Percentiles rank a stretch among this genome's conserved stretches.
These are phyloP conservation scores for Amia ocellicauda DNA, from an alignment of 2,113 vertebrate genomes.

Conservation along the genomic window DNA sequence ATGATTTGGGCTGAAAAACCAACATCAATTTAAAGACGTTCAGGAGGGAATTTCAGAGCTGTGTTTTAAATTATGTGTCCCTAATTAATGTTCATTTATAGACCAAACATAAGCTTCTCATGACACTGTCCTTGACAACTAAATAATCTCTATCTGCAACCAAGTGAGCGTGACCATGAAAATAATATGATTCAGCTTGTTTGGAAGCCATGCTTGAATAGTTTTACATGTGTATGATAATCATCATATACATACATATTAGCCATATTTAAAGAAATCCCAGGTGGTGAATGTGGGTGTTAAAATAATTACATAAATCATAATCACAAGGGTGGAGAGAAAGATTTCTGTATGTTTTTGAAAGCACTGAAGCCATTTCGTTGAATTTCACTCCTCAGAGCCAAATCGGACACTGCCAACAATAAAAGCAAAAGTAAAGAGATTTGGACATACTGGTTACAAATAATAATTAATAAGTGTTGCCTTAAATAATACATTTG, in stretches of 20 bases:
- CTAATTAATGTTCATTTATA: constrained; percentile 76
- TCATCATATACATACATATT: constrained; percentile 69
- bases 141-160: constrained; percentile 66
- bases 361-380: neutral
- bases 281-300: constrained; percentile 52
- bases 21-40: constrained; percentile 42
- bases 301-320: constrained; percentile 64
- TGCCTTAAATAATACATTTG: too few species aligned
- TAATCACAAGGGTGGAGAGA: constrained; percentile 49
- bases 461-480: too few species aligned
- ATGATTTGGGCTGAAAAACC: constrained; percentile 41
- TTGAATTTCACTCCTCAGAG: too few species aligned
- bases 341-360: constrained; percentile 40
- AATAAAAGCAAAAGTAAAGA: too few species aligned
- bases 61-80: constrained; percentile 61
- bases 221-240: constrained; percentile 66
- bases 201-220: constrained; percentile 64
- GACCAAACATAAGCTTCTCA: constrained; percentile 74
- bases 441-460: too few species aligned
- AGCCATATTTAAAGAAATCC: constrained; percentile 62
- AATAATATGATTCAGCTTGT: constrained; percentile 72
- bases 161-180: constrained; percentile 58
- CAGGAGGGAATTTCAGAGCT: constrained; percentile 51
- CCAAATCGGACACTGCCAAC: too few species aligned
- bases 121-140: constrained; percentile 67